phyloP scores from a whole-genome alignment of 2,113 vertebrate genomes.

The Danio rerio region DNA sequence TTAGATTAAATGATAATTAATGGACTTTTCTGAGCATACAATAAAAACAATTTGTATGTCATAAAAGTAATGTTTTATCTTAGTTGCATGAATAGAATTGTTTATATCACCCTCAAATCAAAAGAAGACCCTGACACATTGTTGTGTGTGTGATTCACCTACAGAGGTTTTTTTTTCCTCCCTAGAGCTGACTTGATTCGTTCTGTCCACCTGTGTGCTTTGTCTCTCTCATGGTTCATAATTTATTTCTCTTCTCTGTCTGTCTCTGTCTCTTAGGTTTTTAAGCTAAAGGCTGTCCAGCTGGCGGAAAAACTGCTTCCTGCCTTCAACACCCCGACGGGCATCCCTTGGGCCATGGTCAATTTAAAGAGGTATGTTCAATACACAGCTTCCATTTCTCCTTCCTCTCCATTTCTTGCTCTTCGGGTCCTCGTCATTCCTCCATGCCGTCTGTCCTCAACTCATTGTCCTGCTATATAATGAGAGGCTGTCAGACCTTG shows the following conservation, averaged over 20 bases:
- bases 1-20: no score
- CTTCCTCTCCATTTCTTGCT: neutral
- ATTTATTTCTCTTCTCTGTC: constrained; percentile 24
- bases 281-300: constrained; percentile 97
- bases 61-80: no score
- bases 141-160: neutral
- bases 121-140: neutral
- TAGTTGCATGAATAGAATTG: neutral
- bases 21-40: no score
- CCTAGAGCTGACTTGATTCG: constrained; percentile 13
- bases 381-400: neutral
- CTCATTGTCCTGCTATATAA: neutral
- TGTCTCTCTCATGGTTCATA: constrained; percentile 8
- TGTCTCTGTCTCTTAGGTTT: constrained; percentile 81
- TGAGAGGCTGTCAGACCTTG: neutral
- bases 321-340: constrained; percentile 97
- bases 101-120: neutral
- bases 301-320: constrained; percentile 96
- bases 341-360: constrained; percentile 99
- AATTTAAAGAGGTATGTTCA: constrained; percentile 93
- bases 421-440: neutral
- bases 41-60: no score
- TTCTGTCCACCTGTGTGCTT: neutral
- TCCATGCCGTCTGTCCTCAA: neutral
- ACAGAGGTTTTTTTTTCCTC: neutral